These are phyloP conservation scores for Amazona vittata DNA, from an alignment of 2,113 vertebrate genomes.

Conservation along the genomic window DNA sequence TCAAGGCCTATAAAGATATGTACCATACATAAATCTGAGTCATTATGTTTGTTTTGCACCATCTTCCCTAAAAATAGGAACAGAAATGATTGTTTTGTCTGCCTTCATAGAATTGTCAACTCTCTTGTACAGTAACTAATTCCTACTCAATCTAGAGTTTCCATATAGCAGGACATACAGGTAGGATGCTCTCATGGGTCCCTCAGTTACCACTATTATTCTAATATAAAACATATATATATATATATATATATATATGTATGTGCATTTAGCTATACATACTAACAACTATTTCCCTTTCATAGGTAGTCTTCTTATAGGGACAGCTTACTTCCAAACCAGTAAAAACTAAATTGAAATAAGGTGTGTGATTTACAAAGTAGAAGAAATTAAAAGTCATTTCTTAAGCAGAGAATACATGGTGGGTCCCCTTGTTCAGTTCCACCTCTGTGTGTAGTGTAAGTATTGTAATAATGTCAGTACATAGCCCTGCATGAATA, in stretches of 20 bases:
- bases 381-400: not conserved
- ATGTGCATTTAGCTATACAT: not conserved
- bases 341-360: not conserved
- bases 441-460: too few species aligned
- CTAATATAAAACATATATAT: not conserved
- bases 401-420: not conserved
- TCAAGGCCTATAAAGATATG: not conserved
- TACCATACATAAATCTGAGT: not conserved
- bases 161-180: too few species aligned
- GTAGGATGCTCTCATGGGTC: not conserved
- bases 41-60: not conserved
- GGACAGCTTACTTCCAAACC: not conserved
- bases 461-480: not conserved
- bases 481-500: not conserved
- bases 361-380: not conserved
- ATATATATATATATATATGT: not conserved
- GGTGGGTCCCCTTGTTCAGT: rapidly evolving
- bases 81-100: not conserved
- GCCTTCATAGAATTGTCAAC: not conserved
- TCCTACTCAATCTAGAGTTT: not conserved
- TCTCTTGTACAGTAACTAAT: not conserved
- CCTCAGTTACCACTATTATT: not conserved
- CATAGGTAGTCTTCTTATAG: not conserved
- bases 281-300: not conserved
- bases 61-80: not conserved